Conservation (phyloP, 2,888 invertebrate genomes). For the Synergus itoensis region DNA sequence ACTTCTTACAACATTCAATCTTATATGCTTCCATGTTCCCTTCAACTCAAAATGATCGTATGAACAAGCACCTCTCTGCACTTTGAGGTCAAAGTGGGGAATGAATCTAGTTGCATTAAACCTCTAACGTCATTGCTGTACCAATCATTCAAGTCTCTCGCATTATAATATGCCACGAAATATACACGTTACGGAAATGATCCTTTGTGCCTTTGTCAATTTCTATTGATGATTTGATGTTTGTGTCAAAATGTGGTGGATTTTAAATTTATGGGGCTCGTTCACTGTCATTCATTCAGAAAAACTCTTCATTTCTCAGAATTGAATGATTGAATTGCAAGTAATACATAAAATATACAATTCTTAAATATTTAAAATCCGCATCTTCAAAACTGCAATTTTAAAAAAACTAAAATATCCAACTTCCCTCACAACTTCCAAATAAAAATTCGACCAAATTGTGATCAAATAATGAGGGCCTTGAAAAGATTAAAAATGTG, state of each 20-base stretch:
- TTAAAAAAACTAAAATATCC: no score
- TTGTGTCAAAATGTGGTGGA: slow-evolving; percentile 7
- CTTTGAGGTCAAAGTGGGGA: slow-evolving; percentile 29
- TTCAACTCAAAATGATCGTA: slow-evolving; percentile 4
- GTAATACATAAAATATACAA: not conserved
- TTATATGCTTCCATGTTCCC: slow-evolving; percentile 3
- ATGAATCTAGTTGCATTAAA: slow-evolving; percentile 3
- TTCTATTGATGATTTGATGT: not conserved
- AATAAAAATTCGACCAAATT: no score
- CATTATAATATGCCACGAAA: not conserved
- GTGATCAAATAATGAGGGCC: no score
- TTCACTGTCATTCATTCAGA: not conserved
- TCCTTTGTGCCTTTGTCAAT: not conserved
- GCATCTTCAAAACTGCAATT: no score
- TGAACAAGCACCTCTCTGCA: slow-evolving; percentile 21
- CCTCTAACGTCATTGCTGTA: slow-evolving; percentile 3
- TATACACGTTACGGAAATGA: not conserved
- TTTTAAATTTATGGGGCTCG: not conserved
- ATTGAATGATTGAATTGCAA: not conserved
- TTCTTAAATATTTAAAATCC: no score
- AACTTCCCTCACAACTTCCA: no score
- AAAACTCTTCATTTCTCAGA: not conserved
- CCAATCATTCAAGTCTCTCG: slow-evolving; percentile 37
- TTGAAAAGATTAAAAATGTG: no score
- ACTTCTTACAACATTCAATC: slow-evolving; percentile 1